Conservation (phyloP, 2,113 vertebrate genomes). For the Tichodroma muraria region DNA sequence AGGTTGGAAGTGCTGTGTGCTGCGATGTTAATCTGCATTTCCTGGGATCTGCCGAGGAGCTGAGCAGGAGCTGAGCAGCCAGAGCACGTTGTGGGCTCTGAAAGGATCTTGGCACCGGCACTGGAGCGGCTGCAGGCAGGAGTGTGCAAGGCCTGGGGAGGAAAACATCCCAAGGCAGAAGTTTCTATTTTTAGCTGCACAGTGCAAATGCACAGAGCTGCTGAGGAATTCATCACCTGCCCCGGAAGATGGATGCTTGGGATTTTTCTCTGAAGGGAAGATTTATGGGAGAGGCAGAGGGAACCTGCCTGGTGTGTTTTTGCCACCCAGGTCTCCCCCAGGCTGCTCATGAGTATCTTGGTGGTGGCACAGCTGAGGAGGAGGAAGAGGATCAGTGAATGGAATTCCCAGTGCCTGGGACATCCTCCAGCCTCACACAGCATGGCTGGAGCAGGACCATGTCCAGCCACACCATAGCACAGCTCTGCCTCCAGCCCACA, state of each 20-base stretch:
- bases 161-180: background rate
- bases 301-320: rapidly evolving
- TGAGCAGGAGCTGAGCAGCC: background rate
- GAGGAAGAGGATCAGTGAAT: background rate
- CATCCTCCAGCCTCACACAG: background rate
- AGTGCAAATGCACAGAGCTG: background rate
- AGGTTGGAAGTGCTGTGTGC: background rate
- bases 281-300: background rate
- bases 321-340: rapidly evolving
- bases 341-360: rapidly evolving
- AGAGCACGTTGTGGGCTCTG: background rate
- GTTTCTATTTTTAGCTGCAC: background rate
- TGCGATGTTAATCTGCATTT: background rate
- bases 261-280: background rate
- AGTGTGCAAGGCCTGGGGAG: background rate
- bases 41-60: background rate
- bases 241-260: background rate
- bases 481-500: background rate
- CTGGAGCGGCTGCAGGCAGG: background rate
- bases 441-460: rapidly evolving
- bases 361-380: background rate
- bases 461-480: background rate
- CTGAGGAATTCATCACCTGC: background rate
- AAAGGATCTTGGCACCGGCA: background rate
- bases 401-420: background rate